Conservation (phyloP, 2,888 invertebrate genomes). For the Tetropium fuscum region DNA sequence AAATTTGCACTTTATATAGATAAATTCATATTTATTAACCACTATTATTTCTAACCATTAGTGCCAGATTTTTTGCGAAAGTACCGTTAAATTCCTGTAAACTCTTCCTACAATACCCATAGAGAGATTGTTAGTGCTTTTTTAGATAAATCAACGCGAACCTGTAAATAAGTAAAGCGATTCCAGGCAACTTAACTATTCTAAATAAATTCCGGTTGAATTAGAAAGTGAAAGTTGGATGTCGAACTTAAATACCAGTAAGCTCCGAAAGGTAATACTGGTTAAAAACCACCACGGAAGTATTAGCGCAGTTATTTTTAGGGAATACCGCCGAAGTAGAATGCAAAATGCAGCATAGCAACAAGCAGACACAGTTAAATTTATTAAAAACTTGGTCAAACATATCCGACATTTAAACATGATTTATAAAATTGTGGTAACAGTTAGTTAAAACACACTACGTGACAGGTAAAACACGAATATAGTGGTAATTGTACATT, state of each 20-base stretch:
- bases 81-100: too few species aligned
- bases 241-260: slow-evolving; percentile 1
- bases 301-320: too few species aligned
- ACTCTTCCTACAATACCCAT: too few species aligned
- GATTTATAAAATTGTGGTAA: slow-evolving; percentile 9
- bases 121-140: too few species aligned
- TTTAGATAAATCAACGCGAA: too few species aligned
- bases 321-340: too few species aligned
- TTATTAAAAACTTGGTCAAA: not conserved
- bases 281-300: not conserved
- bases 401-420: slow-evolving; percentile 2
- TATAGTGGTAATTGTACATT: not conserved
- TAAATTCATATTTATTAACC: too few species aligned
- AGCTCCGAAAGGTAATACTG: not conserved
- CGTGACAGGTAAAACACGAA: slow-evolving; percentile 16
- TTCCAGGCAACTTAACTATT: not conserved
- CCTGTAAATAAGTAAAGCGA: not conserved
- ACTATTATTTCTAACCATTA: too few species aligned
- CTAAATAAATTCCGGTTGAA: slow-evolving; percentile 6
- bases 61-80: too few species aligned
- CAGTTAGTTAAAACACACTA: slow-evolving; percentile 14
- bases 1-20: too few species aligned
- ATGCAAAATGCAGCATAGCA: not conserved
- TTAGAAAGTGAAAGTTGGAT: slow-evolving; percentile 13
- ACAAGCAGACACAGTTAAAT: slow-evolving; percentile 8